Base-by-base conservation (phyloP, 37 sponge, comb jelly and placozoan genomes). In the Bolinopsis microptera region DNA sequence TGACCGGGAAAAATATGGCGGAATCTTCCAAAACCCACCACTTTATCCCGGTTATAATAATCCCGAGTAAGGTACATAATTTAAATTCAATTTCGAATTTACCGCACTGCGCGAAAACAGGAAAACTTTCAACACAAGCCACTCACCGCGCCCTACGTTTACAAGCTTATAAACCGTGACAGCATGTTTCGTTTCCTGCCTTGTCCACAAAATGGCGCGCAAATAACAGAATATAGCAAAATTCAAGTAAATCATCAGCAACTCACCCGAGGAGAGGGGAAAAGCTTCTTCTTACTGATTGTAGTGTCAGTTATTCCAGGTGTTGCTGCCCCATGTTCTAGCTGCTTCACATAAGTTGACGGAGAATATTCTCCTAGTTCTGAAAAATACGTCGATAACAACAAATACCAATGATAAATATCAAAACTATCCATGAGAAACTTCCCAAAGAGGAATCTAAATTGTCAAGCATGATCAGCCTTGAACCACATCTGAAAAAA, bases 241-340 rank as follows among this genome's bases (percentile, higher is more conserved):
- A 48, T 13, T 13, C 9, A 48, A 48, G 5, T 48, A 48, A 5
- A 48, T 18, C 61, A 48, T 18, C 5, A 48, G 5, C 5, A 48
- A 23, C 90, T 9, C 39, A 86, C 90, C 27, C 61, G 24, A 28
- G 90, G 90, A 0, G 90, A 86, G 3, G 90, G 61, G 28, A 86
- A 86, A 18, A 86, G 90, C 39, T 86, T 86, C 90, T 86, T 86
- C 61, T 72, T 72, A 3, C 26, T 72, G 5, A 28, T 3, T 2
- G 31, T 28, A 5, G 26, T n/a, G 18, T 28, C 75, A 72, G 2
- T 41, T 18, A 86, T 38, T 48, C 61, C 61, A 48, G 61, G 61
- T 13, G 61, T 48, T 41, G 38, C 32, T 24, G 48, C 38, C 24
- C 36, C 90, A 9, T 33, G 30, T 24, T 23, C 25, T 28, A 21